phyloP scores from a whole-genome alignment of 2,888 invertebrate species.

The Anthophora plumipes region DNA sequence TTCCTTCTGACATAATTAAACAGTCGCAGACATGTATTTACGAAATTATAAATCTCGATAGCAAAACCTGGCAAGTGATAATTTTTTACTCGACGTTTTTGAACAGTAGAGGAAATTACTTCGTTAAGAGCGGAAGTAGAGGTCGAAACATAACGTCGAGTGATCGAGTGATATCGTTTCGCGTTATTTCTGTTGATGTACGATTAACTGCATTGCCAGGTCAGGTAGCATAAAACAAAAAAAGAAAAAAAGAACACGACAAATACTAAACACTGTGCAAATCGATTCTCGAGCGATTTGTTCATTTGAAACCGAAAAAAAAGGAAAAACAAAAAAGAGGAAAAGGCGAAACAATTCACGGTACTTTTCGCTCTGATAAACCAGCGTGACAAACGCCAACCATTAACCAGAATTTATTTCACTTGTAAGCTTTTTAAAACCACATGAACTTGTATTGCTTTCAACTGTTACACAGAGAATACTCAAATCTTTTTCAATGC shows the following conservation, averaged over 20 bases:
- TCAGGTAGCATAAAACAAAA: neutral
- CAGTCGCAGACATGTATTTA: no score
- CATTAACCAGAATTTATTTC: slow-evolving; percentile 3
- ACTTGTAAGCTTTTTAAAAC: neutral
- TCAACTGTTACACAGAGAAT: no score
- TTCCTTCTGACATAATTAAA: no score
- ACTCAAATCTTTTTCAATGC: neutral
- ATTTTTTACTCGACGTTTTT: neutral
- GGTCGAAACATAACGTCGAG: neutral
- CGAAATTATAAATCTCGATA: neutral
- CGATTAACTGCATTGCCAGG: neutral
- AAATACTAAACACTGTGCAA: neutral
- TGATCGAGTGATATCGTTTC: neutral
- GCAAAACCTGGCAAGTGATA: neutral
- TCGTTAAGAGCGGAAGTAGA: no score
- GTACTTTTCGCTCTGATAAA: neutral
- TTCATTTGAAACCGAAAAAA: neutral
- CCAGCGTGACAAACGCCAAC: neutral
- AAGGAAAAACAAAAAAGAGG: neutral
- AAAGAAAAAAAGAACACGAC: neutral
- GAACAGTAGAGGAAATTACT: neutral
- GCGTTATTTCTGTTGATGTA: neutral
- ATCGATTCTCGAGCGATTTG: neutral
- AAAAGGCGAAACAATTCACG: neutral
- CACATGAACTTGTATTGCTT: neutral